Evolutionary conservation across 2,113 vertebrate species (phyloP).

Genomic region (Lucifuga dentata): DNA sequence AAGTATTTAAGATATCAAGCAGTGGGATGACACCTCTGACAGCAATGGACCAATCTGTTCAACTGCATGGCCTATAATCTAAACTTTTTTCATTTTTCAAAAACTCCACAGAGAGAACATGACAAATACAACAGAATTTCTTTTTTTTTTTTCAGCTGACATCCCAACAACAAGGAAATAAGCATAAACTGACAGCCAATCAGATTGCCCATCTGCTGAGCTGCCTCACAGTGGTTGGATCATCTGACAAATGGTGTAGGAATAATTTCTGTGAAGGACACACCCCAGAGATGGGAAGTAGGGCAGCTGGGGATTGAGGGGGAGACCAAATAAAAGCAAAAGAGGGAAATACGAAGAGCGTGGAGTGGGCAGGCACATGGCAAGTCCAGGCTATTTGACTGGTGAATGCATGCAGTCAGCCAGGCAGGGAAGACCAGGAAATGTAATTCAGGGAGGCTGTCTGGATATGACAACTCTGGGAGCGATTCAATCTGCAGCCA

Average conservation of each 20-base stretch:
- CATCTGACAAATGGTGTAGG: constrained; percentile 45
- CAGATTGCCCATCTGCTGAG: constrained; percentile 74
- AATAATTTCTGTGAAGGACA: constrained; percentile 60
- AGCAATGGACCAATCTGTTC: constrained; percentile 39
- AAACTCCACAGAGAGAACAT: constrained; percentile 55
- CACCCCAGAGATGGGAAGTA: constrained; percentile 51
- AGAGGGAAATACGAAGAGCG: constrained; percentile 6
- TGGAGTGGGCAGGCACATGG: constrained; percentile 51
- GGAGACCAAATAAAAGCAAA: neutral
- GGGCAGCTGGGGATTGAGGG: constrained; percentile 16
- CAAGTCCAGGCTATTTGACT: constrained; percentile 59
- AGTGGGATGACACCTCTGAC: constrained; percentile 33
- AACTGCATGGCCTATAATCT: constrained; percentile 44
- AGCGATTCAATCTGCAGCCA: constrained; percentile 80
- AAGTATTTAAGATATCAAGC: neutral
- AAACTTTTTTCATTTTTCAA: constrained; percentile 65
- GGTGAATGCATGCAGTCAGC: constrained; percentile 66
- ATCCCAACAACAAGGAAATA: constrained; percentile 73
- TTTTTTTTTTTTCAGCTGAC: constrained; percentile 75
- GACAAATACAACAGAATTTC: constrained; percentile 66
- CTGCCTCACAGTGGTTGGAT: constrained; percentile 64
- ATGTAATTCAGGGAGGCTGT: constrained; percentile 79
- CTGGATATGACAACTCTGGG: constrained; percentile 80
- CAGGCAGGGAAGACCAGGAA: constrained; percentile 77
- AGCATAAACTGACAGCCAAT: constrained; percentile 78